Evolutionary conservation across 2,113 vertebrate species (phyloP).

Genomic region (Sebastes fasciatus): DNA sequence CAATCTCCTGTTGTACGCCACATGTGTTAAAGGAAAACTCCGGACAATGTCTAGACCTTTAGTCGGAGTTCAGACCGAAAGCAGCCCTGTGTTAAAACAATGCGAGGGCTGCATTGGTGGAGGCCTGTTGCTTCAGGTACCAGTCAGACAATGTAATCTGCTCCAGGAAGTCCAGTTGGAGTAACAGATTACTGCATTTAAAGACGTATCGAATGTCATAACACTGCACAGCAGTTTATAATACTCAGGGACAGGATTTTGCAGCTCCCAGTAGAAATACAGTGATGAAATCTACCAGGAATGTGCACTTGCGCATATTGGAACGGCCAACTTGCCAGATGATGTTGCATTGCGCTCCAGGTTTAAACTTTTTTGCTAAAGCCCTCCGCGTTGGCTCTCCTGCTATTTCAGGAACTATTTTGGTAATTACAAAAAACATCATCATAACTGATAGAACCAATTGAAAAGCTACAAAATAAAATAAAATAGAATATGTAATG

Average conservation of each 20-base stretch:
- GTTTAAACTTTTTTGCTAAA: no score
- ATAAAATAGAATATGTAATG: no score
- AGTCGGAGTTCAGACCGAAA: background rate
- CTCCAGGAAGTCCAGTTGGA: background rate
- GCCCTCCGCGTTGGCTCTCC: background rate
- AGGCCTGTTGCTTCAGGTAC: conserved; percentile 5
- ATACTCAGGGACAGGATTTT: background rate
- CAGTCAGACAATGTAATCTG: conserved; percentile 23
- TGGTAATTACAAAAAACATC: background rate
- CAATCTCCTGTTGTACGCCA: no score
- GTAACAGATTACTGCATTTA: background rate
- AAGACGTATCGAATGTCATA: background rate
- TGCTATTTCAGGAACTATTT: background rate
- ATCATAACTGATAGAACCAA: background rate
- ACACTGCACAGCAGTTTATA: background rate
- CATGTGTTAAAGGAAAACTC: no score
- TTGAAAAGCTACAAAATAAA: background rate
- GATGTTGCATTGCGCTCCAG: background rate
- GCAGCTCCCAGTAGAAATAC: background rate
- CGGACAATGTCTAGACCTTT: no score
- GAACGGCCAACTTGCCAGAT: background rate
- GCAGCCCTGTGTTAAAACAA: conserved; percentile 1
- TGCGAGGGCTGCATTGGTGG: background rate
- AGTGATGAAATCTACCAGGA: background rate
- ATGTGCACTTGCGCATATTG: background rate